phyloP scores from a whole-genome alignment of 2,113 vertebrate genomes.

The Sinocyclocheilus rhinocerous region DNA sequence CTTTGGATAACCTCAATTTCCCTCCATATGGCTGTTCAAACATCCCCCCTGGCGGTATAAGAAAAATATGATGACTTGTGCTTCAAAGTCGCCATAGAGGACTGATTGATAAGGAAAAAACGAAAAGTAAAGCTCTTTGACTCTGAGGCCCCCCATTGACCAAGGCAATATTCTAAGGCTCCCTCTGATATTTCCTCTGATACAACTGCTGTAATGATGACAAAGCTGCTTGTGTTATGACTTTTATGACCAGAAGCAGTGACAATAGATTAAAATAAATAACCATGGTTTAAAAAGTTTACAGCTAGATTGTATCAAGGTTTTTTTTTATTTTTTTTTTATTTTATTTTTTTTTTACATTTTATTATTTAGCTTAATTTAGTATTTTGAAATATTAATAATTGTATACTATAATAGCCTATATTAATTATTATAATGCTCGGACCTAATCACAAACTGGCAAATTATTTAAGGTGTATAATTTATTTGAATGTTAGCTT shows the following conservation, averaged over 20 bases:
- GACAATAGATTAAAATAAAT: background rate
- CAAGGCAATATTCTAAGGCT: conserved; percentile 15
- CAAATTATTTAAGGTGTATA: background rate
- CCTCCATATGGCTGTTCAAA: background rate
- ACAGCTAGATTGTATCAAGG: background rate
- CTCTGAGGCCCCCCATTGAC: conserved; percentile 1
- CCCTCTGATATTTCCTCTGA: conserved; percentile 10
- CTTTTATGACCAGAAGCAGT: background rate
- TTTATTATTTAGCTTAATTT: background rate
- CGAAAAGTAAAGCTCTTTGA: background rate
- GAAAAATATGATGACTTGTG: background rate
- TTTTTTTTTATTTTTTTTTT: too few species aligned
- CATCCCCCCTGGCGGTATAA: background rate
- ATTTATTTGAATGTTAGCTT: background rate
- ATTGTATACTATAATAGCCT: background rate
- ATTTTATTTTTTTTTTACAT: background rate
- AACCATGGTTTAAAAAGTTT: background rate
- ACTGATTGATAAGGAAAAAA: conserved; percentile 9
- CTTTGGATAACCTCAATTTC: conserved; percentile 4
- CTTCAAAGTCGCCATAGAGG: conserved; percentile 6
- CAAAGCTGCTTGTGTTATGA: background rate
- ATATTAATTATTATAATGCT: background rate
- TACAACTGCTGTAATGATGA: background rate
- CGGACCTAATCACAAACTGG: background rate
- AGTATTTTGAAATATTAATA: background rate